Conservation (phyloP, 2,888 invertebrate genomes). For the Marronus borbonicus region DNA sequence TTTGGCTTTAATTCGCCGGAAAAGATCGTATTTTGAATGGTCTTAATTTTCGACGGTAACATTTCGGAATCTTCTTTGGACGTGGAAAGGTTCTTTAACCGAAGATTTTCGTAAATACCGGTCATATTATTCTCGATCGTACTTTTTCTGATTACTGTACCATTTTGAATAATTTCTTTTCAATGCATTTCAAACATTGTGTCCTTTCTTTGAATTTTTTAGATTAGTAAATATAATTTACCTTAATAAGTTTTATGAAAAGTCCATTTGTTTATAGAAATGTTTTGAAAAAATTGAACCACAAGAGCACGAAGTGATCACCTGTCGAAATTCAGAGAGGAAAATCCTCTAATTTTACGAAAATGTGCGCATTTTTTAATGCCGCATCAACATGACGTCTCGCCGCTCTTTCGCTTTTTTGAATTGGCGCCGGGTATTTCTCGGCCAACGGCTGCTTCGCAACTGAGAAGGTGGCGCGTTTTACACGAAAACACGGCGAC, state of each 20-base stretch:
- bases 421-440: slow-evolving; percentile 36
- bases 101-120: slow-evolving; percentile 66
- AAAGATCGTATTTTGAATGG: slow-evolving; percentile 59
- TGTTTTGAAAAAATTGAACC: slow-evolving; percentile 17
- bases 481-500: slow-evolving; percentile 42
- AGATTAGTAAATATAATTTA: background rate
- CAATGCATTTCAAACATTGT: background rate
- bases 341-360: background rate
- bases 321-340: background rate
- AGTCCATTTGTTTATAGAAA: background rate
- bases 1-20: slow-evolving; percentile 59
- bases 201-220: slow-evolving; percentile 1
- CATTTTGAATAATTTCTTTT: background rate
- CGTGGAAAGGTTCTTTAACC: slow-evolving; percentile 59
- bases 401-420: slow-evolving; percentile 13
- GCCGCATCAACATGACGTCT: background rate
- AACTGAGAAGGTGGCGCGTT: slow-evolving; percentile 39
- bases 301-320: slow-evolving; percentile 13
- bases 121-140: slow-evolving; percentile 39
- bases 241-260: background rate
- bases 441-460: slow-evolving; percentile 26
- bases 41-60: slow-evolving; percentile 59
- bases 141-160: background rate
- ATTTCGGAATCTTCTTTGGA: slow-evolving; percentile 40
- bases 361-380: slow-evolving; percentile 16